Conservation (phyloP, 2,888 invertebrate genomes). For the Drosophila macrospina region DNA sequence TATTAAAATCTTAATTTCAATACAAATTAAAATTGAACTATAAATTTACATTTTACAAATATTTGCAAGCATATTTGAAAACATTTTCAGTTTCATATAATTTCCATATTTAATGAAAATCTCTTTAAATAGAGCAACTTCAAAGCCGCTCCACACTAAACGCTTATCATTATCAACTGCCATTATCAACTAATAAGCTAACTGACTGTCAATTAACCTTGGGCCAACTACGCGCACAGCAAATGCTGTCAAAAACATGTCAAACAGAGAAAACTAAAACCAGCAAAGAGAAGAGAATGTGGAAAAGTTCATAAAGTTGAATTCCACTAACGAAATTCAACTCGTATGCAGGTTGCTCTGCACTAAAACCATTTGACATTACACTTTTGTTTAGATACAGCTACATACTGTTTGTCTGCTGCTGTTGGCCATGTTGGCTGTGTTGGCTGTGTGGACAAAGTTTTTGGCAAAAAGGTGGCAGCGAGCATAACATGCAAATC, state of each 20-base stretch:
- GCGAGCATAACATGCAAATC: conserved; percentile 70
- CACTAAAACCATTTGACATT: conserved; percentile 71
- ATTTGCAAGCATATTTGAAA: too few relatives aligned
- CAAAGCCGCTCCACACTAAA: neutral
- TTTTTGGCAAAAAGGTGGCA: conserved; percentile 51
- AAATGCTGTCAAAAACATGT: conserved; percentile 33
- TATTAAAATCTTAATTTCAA: too few relatives aligned
- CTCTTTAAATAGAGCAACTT: too few relatives aligned
- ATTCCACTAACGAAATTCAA: conserved; percentile 61
- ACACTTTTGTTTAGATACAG: conserved; percentile 67
- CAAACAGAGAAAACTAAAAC: conserved; percentile 24
- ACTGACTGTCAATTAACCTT: conserved; percentile 18
- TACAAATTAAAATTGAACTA: too few relatives aligned
- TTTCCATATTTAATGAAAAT: too few relatives aligned
- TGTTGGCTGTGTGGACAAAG: conserved; percentile 48
- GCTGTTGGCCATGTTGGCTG: too few relatives aligned
- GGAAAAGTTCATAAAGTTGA: conserved; percentile 67
- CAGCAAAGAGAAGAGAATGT: conserved; percentile 12
- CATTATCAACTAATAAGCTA: conserved; percentile 5
- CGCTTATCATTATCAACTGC: neutral
- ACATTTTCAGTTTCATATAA: too few relatives aligned
- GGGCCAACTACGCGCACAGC: conserved; percentile 10
- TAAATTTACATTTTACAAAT: too few relatives aligned
- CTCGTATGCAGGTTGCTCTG: conserved; percentile 39
- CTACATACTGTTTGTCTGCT: neutral